These are phyloP conservation scores for Philantomba maxwellii DNA, from an alignment of 2,113 vertebrate species.

Conservation along the genomic window DNA sequence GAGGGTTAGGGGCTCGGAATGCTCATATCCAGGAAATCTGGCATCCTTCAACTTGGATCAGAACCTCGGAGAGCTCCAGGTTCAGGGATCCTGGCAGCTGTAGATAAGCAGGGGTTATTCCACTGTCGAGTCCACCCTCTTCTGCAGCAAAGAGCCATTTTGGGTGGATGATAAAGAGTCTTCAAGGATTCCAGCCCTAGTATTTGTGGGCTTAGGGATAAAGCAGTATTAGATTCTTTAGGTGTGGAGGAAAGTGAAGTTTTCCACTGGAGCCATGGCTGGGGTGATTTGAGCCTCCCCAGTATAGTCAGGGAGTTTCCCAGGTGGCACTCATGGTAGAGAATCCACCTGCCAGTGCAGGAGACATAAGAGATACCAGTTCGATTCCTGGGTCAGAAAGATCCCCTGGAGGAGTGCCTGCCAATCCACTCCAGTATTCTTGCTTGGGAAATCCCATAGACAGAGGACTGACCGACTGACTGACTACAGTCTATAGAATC, in stretches of 20 bases:
- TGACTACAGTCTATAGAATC: background rate
- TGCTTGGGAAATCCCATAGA: background rate
- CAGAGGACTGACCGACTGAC: background rate
- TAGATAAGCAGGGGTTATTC: background rate
- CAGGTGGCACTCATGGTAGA: background rate
- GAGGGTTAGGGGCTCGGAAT: background rate
- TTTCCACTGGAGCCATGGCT: background rate
- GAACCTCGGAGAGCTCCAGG: constrained; percentile 62
- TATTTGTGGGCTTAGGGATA: background rate
- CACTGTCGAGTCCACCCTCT: background rate
- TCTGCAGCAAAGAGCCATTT: background rate
- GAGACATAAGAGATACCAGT: background rate
- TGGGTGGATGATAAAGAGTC: background rate
- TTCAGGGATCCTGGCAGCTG: background rate
- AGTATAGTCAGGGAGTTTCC: background rate
- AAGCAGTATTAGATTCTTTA: constrained; percentile 1
- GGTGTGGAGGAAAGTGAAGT: background rate
- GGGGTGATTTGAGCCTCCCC: background rate
- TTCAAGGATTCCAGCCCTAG: background rate
- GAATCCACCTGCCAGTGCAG: background rate
- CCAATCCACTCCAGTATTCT: background rate
- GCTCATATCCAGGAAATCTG: background rate
- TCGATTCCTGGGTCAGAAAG: background rate
- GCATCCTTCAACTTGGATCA: constrained; percentile 20
- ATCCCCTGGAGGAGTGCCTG: background rate